Conservation (phyloP, 2,113 vertebrate genomes). For the Gila orcuttii region DNA sequence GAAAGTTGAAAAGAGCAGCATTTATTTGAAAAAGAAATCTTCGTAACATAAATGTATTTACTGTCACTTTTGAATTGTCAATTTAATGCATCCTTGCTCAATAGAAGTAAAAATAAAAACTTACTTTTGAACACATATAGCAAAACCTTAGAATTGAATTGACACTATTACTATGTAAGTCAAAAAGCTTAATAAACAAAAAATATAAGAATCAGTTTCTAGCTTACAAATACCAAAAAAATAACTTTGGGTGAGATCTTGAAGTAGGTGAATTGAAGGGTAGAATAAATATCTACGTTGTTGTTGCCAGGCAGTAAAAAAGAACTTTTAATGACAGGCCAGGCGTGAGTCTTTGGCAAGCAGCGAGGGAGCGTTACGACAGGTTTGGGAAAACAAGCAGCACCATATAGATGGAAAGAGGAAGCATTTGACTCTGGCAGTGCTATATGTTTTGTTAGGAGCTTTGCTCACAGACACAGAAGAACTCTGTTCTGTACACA, state of each 20-base stretch:
- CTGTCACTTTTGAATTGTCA: too few relatives aligned
- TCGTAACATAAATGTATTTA: too few relatives aligned
- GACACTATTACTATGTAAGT: neutral
- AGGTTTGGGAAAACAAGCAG: conserved; percentile 30
- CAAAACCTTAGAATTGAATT: neutral
- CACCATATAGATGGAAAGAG: conserved; percentile 10
- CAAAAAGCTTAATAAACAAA: neutral
- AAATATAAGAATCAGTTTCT: neutral
- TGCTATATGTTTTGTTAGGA: neutral
- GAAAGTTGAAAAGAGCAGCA: too few relatives aligned
- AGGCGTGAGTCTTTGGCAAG: neutral
- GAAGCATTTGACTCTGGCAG: neutral
- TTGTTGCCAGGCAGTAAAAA: conserved; percentile 4
- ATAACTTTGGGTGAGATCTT: neutral
- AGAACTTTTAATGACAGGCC: neutral
- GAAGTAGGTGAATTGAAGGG: neutral
- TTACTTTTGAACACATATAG: too few relatives aligned
- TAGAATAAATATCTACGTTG: neutral
- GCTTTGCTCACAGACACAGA: conserved; percentile 8
- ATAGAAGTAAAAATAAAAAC: too few relatives aligned
- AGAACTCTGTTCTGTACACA: conserved; percentile 14
- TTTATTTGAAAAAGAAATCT: too few relatives aligned
- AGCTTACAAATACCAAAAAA: neutral
- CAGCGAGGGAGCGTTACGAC: neutral
- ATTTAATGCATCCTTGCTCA: too few relatives aligned